These are phyloP conservation scores for Campoplex capitator DNA, from an alignment of 2,888 invertebrate species.

Conservation along the genomic window DNA sequence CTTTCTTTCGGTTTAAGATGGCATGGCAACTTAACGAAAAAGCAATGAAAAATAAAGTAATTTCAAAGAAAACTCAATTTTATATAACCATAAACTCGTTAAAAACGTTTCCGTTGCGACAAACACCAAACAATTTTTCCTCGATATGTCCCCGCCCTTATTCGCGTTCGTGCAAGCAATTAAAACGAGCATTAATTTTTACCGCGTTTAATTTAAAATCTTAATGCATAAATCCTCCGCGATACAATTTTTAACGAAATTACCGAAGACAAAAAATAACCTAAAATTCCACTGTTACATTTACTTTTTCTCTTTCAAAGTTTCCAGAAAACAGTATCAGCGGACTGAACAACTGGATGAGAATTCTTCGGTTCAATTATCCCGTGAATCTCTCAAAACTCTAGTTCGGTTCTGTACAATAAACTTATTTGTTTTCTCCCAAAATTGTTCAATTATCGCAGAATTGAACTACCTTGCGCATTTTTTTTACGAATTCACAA, in stretches of 20 bases:
- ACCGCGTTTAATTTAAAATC: neutral
- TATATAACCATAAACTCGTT: conserved; percentile 23
- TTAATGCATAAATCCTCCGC: neutral
- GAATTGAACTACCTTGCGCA: neutral
- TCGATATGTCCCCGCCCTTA: neutral
- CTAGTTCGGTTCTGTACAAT: too few species aligned
- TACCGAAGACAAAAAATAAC: neutral
- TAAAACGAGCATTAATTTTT: neutral
- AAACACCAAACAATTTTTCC: conserved; percentile 9
- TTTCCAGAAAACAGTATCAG: neutral
- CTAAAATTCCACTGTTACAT: neutral
- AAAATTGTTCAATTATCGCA: neutral
- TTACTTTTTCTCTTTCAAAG: neutral
- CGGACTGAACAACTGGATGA: neutral
- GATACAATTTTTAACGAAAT: neutral
- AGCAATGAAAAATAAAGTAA: conserved; percentile 60
- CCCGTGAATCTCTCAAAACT: neutral
- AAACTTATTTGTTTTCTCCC: too few species aligned
- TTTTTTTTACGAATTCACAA: neutral
- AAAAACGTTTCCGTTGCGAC: conserved; percentile 26
- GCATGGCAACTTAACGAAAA: conserved; percentile 46
- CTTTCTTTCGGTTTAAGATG: neutral
- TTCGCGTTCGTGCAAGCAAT: neutral
- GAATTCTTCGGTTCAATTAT: neutral
- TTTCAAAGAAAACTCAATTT: conserved; percentile 47